These are phyloP conservation scores for Lasioglossum figueresi DNA, from an alignment of 2,888 invertebrate species.

Conservation along the genomic window DNA sequence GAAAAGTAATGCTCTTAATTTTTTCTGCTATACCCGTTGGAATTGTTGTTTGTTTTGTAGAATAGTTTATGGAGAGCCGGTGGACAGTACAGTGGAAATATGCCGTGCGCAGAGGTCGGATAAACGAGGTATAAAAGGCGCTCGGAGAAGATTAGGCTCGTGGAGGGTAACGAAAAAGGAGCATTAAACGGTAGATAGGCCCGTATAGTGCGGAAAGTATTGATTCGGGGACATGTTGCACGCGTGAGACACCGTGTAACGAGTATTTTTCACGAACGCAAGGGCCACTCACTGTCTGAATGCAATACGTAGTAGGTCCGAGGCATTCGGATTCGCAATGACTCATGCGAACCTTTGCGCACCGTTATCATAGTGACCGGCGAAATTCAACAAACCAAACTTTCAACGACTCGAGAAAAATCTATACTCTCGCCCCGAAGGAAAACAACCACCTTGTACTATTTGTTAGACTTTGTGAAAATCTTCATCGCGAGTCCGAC, in stretches of 20 bases:
- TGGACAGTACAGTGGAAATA: neutral
- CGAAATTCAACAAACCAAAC: neutral
- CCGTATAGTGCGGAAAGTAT: slow-evolving; percentile 67
- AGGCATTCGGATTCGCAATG: neutral
- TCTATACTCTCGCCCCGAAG: neutral
- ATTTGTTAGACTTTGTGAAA: too few relatives aligned
- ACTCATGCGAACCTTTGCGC: neutral
- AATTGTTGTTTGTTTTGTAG: neutral
- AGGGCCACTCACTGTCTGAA: neutral
- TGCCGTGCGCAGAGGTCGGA: neutral
- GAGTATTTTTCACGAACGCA: slow-evolving; percentile 63
- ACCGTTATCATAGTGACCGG: neutral
- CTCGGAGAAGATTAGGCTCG: slow-evolving; percentile 25
- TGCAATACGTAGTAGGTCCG: neutral
- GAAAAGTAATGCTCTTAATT: too few relatives aligned
- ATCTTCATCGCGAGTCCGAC: too few relatives aligned
- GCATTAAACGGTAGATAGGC: slow-evolving; percentile 63
- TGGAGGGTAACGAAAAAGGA: slow-evolving; percentile 59
- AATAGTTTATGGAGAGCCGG: slow-evolving; percentile 6
- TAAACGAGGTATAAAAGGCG: slow-evolving; percentile 32
- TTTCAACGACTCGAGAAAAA: neutral
- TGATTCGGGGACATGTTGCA: slow-evolving; percentile 73
- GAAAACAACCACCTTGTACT: neutral
- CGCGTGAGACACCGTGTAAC: slow-evolving; percentile 65
- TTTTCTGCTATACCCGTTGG: neutral